Evolutionary conservation across 1,140 invertebrate species (phyloP).

Genomic region (Physella acuta): DNA sequence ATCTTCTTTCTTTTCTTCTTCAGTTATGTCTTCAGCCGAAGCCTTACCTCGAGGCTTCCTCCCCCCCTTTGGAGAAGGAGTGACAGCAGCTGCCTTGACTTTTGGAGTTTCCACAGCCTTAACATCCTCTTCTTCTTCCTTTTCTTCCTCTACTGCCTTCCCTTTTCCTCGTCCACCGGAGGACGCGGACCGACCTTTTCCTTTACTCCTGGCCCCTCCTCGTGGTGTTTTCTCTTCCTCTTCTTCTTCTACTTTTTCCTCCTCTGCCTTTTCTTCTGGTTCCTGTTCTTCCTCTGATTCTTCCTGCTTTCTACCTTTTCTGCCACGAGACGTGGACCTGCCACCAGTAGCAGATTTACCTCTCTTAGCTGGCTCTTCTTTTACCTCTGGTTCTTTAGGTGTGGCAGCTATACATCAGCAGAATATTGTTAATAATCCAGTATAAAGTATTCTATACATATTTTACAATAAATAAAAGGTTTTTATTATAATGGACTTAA

Average conservation of each 20-base stretch:
- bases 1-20: slow-evolving; percentile 9
- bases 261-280: slow-evolving; percentile 17
- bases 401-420: neutral
- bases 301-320: slow-evolving; percentile 25
- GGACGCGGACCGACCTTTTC: slow-evolving; percentile 11
- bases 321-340: slow-evolving; percentile 1
- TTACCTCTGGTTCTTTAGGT: neutral
- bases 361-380: slow-evolving; percentile 4
- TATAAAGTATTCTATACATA: neutral
- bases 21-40: slow-evolving; percentile 12
- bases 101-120: slow-evolving; percentile 15
- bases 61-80: neutral
- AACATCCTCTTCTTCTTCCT: slow-evolving; percentile 21
- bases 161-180: slow-evolving; percentile 8
- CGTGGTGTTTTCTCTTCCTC: neutral
- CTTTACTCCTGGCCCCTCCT: slow-evolving; percentile 6
- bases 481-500: too few relatives aligned
- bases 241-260: slow-evolving; percentile 8
- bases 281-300: slow-evolving; percentile 15
- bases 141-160: slow-evolving; percentile 26
- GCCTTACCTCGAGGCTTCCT: slow-evolving; percentile 2
- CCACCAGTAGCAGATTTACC: slow-evolving; percentile 20
- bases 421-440: neutral
- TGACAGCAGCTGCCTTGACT: slow-evolving; percentile 1
- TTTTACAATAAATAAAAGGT: neutral